Evolutionary conservation across 2,888 invertebrate genomes (phyloP).

Genomic region (Alloscopus bannaensis): DNA sequence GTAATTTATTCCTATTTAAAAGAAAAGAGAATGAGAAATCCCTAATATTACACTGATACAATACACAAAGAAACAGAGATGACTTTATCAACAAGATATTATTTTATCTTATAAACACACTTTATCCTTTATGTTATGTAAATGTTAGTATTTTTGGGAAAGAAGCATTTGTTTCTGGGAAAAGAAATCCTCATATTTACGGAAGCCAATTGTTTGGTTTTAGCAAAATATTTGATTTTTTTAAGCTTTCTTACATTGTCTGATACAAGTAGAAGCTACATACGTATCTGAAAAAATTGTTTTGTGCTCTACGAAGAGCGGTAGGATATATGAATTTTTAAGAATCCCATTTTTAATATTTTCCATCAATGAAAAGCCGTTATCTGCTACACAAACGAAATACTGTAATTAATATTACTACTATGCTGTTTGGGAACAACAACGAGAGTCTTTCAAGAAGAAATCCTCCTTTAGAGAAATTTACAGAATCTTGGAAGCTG

Average conservation of each 20-base stretch:
- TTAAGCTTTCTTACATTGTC: constrained; percentile 11
- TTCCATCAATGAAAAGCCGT: neutral
- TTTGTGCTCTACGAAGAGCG: too few relatives aligned
- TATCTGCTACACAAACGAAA: too few relatives aligned
- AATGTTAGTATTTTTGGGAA: neutral
- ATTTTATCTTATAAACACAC: neutral
- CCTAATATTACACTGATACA: neutral
- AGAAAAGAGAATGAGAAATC: neutral
- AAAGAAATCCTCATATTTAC: neutral
- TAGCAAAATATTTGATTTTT: neutral
- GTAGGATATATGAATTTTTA: neutral
- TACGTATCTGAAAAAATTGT: neutral
- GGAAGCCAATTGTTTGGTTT: neutral
- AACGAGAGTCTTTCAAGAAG: constrained; percentile 4
- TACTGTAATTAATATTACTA: too few relatives aligned
- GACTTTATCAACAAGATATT: constrained; percentile 27
- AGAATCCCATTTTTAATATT: neutral
- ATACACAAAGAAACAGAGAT: neutral
- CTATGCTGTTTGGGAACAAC: neutral
- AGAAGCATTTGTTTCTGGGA: neutral
- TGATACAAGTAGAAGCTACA: neutral
- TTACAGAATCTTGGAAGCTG: neutral
- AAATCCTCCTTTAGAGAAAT: neutral
- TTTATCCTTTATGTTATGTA: neutral
- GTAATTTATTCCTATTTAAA: constrained; percentile 28